A percentile compares a stretch with the other conserved stretches of the same genome.
phyloP scores from a whole-genome alignment of 2,113 vertebrate genomes.

The Ancistrus triradiatus region DNA sequence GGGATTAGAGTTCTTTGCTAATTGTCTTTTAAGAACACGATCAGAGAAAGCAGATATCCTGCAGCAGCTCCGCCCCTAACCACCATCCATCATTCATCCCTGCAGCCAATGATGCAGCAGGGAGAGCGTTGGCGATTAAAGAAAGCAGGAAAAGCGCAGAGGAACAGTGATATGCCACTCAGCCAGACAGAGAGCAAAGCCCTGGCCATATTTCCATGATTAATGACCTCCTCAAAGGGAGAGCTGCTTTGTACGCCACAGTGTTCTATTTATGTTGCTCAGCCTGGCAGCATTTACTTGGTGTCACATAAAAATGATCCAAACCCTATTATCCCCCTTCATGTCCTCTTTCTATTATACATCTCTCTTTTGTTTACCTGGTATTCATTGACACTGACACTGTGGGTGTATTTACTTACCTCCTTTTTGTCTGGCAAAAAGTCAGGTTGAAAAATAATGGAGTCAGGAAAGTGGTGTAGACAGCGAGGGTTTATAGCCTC shows the following conservation, averaged over 20 bases:
- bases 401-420: neutral
- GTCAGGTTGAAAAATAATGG: slow-evolving; percentile 39
- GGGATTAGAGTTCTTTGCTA: too few species aligned
- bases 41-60: slow-evolving; percentile 49
- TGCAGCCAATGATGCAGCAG: slow-evolving; percentile 55
- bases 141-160: slow-evolving; percentile 41
- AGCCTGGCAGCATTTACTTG: slow-evolving; percentile 38
- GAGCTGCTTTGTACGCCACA: slow-evolving; percentile 35
- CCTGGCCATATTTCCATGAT: slow-evolving; percentile 48
- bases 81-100: slow-evolving; percentile 53
- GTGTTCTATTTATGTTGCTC: slow-evolving; percentile 46
- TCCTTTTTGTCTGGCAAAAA: neutral
- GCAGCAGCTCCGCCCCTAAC: slow-evolving; percentile 47
- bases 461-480: slow-evolving; percentile 32
- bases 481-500: slow-evolving; percentile 9
- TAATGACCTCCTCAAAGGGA: slow-evolving; percentile 48
- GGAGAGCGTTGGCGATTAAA: slow-evolving; percentile 32
- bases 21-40: too few species aligned
- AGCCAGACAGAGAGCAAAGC: slow-evolving; percentile 36
- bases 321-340: slow-evolving; percentile 42
- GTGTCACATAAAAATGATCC: slow-evolving; percentile 48
- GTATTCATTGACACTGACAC: slow-evolving; percentile 38
- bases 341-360: slow-evolving; percentile 32
- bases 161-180: slow-evolving; percentile 46
- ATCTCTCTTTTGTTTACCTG: slow-evolving; percentile 42